A percentile compares a stretch with the other conserved stretches of the same genome.
These are phyloP conservation scores for Drosophila leonis DNA, from an alignment of 2,888 invertebrate genomes.

Conservation along the genomic window DNA sequence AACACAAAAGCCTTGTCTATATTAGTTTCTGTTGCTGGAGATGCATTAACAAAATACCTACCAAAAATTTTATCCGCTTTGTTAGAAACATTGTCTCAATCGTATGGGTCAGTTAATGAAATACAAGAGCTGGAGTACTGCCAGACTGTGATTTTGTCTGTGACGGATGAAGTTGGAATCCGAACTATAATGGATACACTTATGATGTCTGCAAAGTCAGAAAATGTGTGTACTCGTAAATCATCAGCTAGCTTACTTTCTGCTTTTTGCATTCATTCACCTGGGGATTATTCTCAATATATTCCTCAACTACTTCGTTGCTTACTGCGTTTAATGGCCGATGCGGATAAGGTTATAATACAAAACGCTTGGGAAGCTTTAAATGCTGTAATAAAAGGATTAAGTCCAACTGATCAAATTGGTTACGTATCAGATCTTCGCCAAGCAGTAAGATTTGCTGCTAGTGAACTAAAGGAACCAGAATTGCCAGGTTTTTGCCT, in stretches of 20 bases:
- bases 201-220: constrained; percentile 90
- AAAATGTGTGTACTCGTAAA: constrained; percentile 89
- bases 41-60: constrained; percentile 95
- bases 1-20: constrained; percentile 97
- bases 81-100: constrained; percentile 90
- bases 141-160: constrained; percentile 96
- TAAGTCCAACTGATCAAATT: constrained; percentile 94
- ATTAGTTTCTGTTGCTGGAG: constrained; percentile 97
- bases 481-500: constrained; percentile 96
- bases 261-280: constrained; percentile 95
- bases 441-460: constrained; percentile 96
- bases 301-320: constrained; percentile 95
- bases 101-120: constrained; percentile 89
- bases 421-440: constrained; percentile 95
- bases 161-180: constrained; percentile 94
- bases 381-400: constrained; percentile 93
- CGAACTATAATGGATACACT: constrained; percentile 94
- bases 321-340: constrained; percentile 93
- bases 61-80: constrained; percentile 97
- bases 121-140: constrained; percentile 94
- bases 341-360: constrained; percentile 92
- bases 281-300: constrained; percentile 94
- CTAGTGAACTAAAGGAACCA: constrained; percentile 92
- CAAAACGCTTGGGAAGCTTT: constrained; percentile 97
- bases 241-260: constrained; percentile 95